Evolutionary conservation across 2,113 vertebrate species (phyloP).

Genomic region (Mohoua ochrocephala): DNA sequence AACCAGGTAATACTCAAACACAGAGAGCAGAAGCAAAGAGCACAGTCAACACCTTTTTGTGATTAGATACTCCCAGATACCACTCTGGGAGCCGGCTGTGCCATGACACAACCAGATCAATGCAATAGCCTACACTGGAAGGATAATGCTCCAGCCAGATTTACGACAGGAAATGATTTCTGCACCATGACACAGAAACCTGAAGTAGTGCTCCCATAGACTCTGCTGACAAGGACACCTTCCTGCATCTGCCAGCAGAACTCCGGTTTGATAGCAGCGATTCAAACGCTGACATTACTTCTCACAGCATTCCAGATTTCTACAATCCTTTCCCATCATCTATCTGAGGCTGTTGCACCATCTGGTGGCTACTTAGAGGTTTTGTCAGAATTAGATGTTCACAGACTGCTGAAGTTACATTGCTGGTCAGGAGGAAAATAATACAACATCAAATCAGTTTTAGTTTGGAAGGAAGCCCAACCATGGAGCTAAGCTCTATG

Average conservation of each 20-base stretch:
- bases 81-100: background rate
- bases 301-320: background rate
- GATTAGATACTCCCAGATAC: background rate
- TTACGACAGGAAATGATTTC: background rate
- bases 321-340: background rate
- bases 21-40: background rate
- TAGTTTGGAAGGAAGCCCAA: background rate
- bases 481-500: background rate
- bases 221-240: background rate
- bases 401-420: background rate
- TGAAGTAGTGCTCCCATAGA: background rate
- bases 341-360: background rate
- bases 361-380: constrained; percentile 24
- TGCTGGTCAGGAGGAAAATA: background rate
- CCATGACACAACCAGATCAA: background rate
- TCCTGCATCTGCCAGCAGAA: background rate
- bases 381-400: background rate
- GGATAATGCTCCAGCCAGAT: background rate
- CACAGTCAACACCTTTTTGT: background rate
- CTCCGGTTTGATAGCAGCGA: background rate
- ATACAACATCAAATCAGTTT: background rate
- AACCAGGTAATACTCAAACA: background rate
- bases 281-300: background rate
- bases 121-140: background rate
- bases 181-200: background rate